These are phyloP conservation scores for Samia ricini DNA, from an alignment of 1,140 invertebrate genomes.

Conservation along the genomic window DNA sequence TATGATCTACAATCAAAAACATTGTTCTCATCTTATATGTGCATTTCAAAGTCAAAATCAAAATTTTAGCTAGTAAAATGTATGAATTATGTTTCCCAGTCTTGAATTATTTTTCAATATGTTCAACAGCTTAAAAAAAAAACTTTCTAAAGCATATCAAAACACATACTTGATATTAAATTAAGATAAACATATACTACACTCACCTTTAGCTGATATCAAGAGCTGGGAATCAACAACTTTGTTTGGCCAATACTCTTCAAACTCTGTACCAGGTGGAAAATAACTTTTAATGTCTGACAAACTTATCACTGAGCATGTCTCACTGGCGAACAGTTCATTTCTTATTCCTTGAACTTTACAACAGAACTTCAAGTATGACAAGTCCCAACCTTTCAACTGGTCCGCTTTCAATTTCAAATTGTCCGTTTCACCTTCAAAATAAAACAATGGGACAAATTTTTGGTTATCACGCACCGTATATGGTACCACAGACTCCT, in stretches of 20 bases:
- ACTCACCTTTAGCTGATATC: conserved; percentile 80
- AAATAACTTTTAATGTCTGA: conserved; percentile 95
- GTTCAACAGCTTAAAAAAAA: no score
- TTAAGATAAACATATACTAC: neutral
- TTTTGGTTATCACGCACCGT: conserved; percentile 90
- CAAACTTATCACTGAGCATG: conserved; percentile 92
- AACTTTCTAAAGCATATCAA: no score
- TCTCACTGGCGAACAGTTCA: conserved; percentile 93
- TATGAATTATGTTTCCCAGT: no score
- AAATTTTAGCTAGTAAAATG: no score
- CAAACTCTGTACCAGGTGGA: conserved; percentile 91
- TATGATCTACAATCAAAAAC: no score
- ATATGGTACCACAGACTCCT: conserved; percentile 95
- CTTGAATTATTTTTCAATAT: no score
- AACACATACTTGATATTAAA: conserved; percentile 29
- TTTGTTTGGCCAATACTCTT: conserved; percentile 94
- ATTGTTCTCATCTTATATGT: no score
- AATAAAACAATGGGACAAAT: conserved; percentile 96
- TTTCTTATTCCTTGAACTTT: conserved; percentile 95
- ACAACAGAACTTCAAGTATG: conserved; percentile 95
- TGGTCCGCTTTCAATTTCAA: conserved; percentile 90
- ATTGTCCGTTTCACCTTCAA: conserved; percentile 94
- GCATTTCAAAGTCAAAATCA: no score
- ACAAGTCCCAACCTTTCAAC: conserved; percentile 93
- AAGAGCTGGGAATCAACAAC: conserved; percentile 87